Evolutionary conservation across 2,888 invertebrate species (phyloP), one percentile per base, ranked within the genome.

Genomic region (Athalia circularis): DNA sequence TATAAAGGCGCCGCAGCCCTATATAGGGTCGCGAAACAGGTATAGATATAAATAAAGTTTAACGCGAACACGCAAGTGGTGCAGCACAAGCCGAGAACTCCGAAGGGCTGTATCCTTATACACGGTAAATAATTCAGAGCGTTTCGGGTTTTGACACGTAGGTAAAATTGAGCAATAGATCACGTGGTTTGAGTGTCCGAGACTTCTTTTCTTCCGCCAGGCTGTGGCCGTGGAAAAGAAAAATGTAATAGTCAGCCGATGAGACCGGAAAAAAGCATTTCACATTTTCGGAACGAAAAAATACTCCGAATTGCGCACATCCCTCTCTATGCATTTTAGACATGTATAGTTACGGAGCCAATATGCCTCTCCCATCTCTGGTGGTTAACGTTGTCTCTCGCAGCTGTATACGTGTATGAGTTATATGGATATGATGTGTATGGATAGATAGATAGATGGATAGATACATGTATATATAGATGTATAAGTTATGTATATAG

Each of bases 151-250:
- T 29, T 47, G 65, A 29, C 54, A 54, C 68, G 68, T 68, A 68
- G 68, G 68, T 68, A 68, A 68, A 68, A 68, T 68, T 68, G 68
- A 68, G 68, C 68, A 68, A 68, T 68, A 68, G 68, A 68, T 68
- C 68, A 68, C 15, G 4, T 29, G 68, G 54, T 68, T 68, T 68
- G 68, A 68, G 68, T 43, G 9, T 68, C 54, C 50, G 11, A 15
- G 4, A 47, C 47, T 29, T n/a, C 9, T 61, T 61, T 61, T 61
- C 15, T 29, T 4, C 61, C 13, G 3, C 8, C 4, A 59, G 59
- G 13, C 11, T 59, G 11, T 59, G 15, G 29, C 29, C 29, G 2
- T 1, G 29, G 29, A 29, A 29, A 29, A 29, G 29, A 29, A 29
- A 29, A 2, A 29, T 29, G 29, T 29, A 29, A 29, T 29, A 29